Percentiles rank a stretch among this genome's conserved stretches.
These are phyloP conservation scores for Enteromius thamalakanensis DNA, from an alignment of 2,797 vertebrate species.

Conservation along the genomic window DNA sequence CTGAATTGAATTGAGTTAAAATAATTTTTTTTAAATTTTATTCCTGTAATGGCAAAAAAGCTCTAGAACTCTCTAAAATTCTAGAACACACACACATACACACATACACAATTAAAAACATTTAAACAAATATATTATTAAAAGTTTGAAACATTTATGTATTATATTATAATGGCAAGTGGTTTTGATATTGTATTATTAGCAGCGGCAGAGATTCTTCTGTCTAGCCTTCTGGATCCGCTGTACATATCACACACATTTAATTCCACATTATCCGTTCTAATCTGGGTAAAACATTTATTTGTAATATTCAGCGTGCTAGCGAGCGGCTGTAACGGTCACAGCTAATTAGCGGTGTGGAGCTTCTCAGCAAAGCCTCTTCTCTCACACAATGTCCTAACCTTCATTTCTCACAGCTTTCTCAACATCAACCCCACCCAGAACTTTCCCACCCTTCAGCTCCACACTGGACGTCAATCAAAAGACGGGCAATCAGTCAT, in stretches of 20 bases:
- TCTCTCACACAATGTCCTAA: slow-evolving; percentile 33
- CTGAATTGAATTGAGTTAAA: too few species aligned
- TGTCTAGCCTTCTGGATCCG: neutral
- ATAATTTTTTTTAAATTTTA: neutral
- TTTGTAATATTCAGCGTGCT: slow-evolving; percentile 24
- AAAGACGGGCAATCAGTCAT: slow-evolving; percentile 76
- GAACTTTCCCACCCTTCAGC: slow-evolving; percentile 74
- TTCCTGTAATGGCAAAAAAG: neutral
- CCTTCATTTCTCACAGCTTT: slow-evolving; percentile 55
- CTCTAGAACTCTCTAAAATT: neutral
- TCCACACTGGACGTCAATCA: slow-evolving; percentile 77
- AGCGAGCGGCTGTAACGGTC: slow-evolving; percentile 16
- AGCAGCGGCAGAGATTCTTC: neutral
- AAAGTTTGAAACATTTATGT: neutral
- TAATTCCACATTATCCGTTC: slow-evolving; percentile 20
- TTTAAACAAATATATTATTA: neutral
- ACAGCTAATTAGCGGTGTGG: slow-evolving; percentile 25
- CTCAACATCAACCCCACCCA: slow-evolving; percentile 59
- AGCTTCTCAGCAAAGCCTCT: slow-evolving; percentile 25
- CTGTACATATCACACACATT: neutral
- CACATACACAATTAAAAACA: neutral
- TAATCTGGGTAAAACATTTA: slow-evolving; percentile 23
- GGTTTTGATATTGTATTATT: neutral
- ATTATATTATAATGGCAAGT: neutral
- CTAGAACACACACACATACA: neutral